A percentile compares a stretch with the other conserved stretches of the same genome.
Conservation (phyloP, 2,888 invertebrate species). For the Meiosimyza platycephala region DNA sequence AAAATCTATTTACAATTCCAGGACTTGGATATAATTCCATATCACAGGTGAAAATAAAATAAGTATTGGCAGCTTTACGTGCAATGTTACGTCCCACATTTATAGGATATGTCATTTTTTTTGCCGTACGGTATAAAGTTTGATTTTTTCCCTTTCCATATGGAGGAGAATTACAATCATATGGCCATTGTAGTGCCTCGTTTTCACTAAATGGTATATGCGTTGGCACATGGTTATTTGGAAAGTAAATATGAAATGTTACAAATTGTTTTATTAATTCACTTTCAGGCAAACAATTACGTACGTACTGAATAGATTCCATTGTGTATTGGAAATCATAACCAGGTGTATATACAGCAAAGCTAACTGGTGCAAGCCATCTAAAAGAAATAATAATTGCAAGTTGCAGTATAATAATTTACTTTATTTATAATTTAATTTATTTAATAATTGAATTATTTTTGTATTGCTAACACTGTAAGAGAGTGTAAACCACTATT, state of each 20-base stretch:
- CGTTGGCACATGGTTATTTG: constrained; percentile 71
- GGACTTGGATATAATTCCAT: constrained; percentile 87
- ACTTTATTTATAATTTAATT: too few species aligned
- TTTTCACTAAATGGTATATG: constrained; percentile 53
- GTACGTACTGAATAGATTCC: constrained; percentile 71
- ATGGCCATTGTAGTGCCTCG: constrained; percentile 50
- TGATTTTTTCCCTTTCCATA: constrained; percentile 56
- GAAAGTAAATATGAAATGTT: constrained; percentile 76
- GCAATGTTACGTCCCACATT: constrained; percentile 88
- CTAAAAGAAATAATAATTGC: constrained; percentile 48
- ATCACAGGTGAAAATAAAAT: constrained; percentile 83
- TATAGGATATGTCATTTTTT: constrained; percentile 83
- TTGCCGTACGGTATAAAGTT: constrained; percentile 40
- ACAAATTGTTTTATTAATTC: constrained; percentile 71
- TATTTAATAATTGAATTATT: too few species aligned
- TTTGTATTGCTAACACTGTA: too few species aligned
- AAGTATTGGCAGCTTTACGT: constrained; percentile 79
- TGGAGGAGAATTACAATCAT: constrained; percentile 48
- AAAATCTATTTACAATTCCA: constrained; percentile 77
- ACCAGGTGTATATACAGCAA: constrained; percentile 75
- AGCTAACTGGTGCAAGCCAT: constrained; percentile 76
- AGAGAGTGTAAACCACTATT: too few species aligned
- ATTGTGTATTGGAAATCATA: constrained; percentile 71
- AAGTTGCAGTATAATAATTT: too few species aligned
- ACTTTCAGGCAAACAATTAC: constrained; percentile 69